Base-by-base conservation (phyloP, 1,140 invertebrate species). In the Rhizoglyphus robini region DNA sequence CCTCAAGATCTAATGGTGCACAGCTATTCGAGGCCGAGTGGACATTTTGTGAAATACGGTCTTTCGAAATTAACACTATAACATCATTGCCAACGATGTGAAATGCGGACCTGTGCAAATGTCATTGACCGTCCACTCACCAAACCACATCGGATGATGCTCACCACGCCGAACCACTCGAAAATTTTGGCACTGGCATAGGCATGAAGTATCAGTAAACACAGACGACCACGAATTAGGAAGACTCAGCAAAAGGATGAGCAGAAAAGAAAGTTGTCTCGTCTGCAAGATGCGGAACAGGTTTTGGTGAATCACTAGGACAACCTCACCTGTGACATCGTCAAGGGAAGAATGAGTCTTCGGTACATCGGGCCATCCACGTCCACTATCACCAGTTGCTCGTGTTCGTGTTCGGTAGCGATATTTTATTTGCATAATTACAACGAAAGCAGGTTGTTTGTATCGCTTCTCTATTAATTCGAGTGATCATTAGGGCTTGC, bases 11-110 rank as follows among this genome's bases (percentile, higher is more conserved):
- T 82, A 81, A 71, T 83, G 83, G 68, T 81, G 82, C 18, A 84
- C 79, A 5, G 81, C 81, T 18, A 79, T 81, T 66, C 79, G 78
- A 0, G 83, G 83, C 70, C 83, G 83, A 51, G 77, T 73, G 0
- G 82, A 81, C 34, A 85, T 78, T 68, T 84, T 84, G 27, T 76
- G 74, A 47, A 81, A 79, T n/a, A 82, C 80, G 71, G 82, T 84
- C 64, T 84, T 81, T 73, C 84, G 82, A 2, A 82, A 73, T 23
- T 65, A 13, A 11, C n/a, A 34, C 51, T 15, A 15, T 27, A 49
- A n/a, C n/a, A n/a, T 18, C n/a, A 34, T 23, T 23, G 23, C 41
- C 41, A 46, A 15, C 41, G 23, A 54, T 15, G 8, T 11, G 20
- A 54, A 11, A 54, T 27, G 23, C 8, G 8, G 23, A 25, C 8